Conservation (phyloP, 1,140 invertebrate species). For the Heliconius hermathena region DNA sequence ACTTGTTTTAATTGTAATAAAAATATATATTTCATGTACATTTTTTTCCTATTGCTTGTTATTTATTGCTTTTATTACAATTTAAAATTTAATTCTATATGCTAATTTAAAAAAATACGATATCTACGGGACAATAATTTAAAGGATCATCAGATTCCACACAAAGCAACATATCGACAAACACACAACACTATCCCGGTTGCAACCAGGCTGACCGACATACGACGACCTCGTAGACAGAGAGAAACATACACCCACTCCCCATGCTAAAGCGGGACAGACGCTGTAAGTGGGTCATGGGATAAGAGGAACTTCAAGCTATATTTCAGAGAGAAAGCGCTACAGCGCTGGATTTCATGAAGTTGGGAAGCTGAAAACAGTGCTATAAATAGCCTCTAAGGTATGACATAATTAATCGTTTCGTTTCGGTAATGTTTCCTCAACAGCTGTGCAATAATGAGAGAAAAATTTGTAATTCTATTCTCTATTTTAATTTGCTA, state of each 20-base stretch:
- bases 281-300: slow-evolving; percentile 74
- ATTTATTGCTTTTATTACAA: too few relatives aligned
- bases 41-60: too few relatives aligned
- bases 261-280: slow-evolving; percentile 43
- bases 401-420: slow-evolving; percentile 52
- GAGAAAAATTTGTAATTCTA: slow-evolving; percentile 13
- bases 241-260: slow-evolving; percentile 46
- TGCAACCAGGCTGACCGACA: slow-evolving; percentile 72
- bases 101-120: too few relatives aligned
- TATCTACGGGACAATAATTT: neutral
- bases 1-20: too few relatives aligned
- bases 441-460: slow-evolving; percentile 19
- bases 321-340: slow-evolving; percentile 64
- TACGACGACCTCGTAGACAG: slow-evolving; percentile 69
- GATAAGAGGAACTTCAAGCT: slow-evolving; percentile 69
- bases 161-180: slow-evolving; percentile 31
- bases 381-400: slow-evolving; percentile 65
- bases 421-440: slow-evolving; percentile 24
- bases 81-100: too few relatives aligned
- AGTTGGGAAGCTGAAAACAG: slow-evolving; percentile 61
- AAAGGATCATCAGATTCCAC: neutral
- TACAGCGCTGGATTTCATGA: slow-evolving; percentile 53
- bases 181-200: slow-evolving; percentile 52
- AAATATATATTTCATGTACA: too few relatives aligned
- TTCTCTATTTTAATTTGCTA: neutral